Evolutionary conservation across 2,797 vertebrate species (phyloP), one percentile per base, ranked within the genome.

Genomic region (Bradypodion pumilum): DNA sequence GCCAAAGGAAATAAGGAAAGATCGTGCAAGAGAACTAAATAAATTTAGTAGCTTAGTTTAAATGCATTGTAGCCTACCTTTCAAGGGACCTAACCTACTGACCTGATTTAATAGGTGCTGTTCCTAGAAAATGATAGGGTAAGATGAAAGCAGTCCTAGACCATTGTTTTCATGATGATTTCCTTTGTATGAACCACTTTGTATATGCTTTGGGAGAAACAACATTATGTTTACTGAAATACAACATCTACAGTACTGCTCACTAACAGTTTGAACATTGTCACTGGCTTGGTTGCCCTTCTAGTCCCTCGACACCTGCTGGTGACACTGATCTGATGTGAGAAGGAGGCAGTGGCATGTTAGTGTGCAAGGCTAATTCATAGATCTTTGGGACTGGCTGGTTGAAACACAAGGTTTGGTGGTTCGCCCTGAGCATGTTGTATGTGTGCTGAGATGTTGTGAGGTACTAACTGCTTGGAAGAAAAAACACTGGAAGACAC

Each of bases 231-330:
- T 85, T 89, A 82, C 59, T 91, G 88, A 81, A 56, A 86, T 88
- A 83, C 63, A 76, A 80, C 80, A 90, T 81, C 84, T 88, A 86
- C 66, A 35, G 56, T 74, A 66, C 80, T 79, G 74, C 84, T 91
- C 85, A 74, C 59, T 91, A 89, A 87, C 69, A 87, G 66, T 86
- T 87, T 85, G 86, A 90, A 85, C 78, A 49, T 2, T 65, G 74
- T 85, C 92, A 91, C 86, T 85, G 81, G 91, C 88, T 85, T 93
- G 91, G 86, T 82, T 89, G 88, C 87, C 87, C 89, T 88, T 84
- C 88, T 88, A 85, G 78, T 92, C 87, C 85, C 87, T 44, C 1
- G 86, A 87, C 78, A 89, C 80, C 40, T 92, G 82, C 89, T 90
- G 86, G 82, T 89, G 86, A 72, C 89, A 90, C 89, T 89, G 90